Percentiles rank a stretch among this genome's conserved stretches.
Conservation (phyloP, 2,113 vertebrate species). For the Leucopsar rothschildi region DNA sequence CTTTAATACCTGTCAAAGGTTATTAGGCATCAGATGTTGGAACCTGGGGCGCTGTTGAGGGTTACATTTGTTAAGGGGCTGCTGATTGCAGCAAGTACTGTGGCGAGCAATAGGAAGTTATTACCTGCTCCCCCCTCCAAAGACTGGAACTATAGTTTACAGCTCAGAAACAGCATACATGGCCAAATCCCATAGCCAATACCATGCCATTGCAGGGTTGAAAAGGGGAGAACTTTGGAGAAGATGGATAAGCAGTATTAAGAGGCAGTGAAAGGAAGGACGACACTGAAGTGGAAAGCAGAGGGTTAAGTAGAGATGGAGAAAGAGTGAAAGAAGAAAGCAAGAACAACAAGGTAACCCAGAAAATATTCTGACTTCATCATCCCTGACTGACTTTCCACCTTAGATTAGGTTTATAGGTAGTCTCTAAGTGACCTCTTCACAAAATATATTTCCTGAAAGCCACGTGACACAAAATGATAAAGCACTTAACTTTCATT, state of each 20-base stretch:
- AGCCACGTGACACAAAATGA: fast-evolving
- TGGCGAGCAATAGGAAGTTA: not conserved
- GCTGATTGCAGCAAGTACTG: not conserved
- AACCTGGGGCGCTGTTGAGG: not conserved
- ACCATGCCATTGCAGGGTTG: not conserved
- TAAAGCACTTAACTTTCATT: not conserved
- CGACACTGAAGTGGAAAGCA: not conserved
- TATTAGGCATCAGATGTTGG: not conserved
- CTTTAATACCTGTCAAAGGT: not conserved
- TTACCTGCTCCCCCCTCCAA: not conserved
- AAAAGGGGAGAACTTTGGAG: not conserved
- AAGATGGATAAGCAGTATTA: not conserved
- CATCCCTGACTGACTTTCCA: not conserved
- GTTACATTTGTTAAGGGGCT: not conserved
- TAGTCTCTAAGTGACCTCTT: not conserved
- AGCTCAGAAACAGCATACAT: not conserved
- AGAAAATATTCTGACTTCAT: not conserved
- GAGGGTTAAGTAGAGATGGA: not conserved
- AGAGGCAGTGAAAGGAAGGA: not conserved
- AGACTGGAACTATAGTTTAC: not conserved
- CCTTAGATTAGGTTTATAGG: not conserved
- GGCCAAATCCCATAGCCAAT: not conserved
- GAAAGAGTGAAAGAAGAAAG: not conserved
- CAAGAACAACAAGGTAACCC: not conserved
- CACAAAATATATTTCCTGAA: not conserved